These are phyloP conservation scores for Rhaphigaster nebulosa DNA, from an alignment of 2,888 invertebrate genomes.

Conservation along the genomic window DNA sequence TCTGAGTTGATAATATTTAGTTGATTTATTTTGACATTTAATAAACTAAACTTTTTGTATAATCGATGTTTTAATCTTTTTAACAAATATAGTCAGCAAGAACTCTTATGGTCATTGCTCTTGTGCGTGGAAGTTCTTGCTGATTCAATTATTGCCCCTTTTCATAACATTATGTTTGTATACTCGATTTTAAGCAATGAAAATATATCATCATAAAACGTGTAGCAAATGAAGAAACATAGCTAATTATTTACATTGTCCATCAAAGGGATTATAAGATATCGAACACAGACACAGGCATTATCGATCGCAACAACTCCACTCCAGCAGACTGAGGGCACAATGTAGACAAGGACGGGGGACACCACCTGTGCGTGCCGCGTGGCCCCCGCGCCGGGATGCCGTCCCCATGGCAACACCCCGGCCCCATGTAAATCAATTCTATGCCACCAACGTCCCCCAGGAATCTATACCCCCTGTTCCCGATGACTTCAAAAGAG, in stretches of 20 bases:
- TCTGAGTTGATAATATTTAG: no score
- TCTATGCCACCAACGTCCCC: not conserved
- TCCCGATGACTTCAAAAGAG: not conserved
- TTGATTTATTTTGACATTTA: no score
- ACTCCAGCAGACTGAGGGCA: not conserved
- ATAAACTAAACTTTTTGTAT: no score
- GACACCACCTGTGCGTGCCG: slow-evolving; percentile 54
- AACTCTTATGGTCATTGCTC: no score
- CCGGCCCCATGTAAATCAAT: slow-evolving; percentile 58
- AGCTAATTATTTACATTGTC: not conserved
- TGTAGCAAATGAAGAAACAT: not conserved
- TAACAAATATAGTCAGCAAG: no score
- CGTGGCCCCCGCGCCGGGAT: slow-evolving; percentile 43
- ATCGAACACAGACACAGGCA: not conserved
- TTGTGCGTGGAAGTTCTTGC: no score
- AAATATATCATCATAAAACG: not conserved
- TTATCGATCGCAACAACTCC: slow-evolving; percentile 37
- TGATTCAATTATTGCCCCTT: not conserved
- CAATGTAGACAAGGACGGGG: not conserved
- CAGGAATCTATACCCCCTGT: slow-evolving; percentile 4
- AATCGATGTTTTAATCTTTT: no score
- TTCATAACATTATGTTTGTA: not conserved
- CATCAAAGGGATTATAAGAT: not conserved
- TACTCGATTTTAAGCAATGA: not conserved
- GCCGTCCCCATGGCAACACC: slow-evolving; percentile 56